Evolutionary conservation across 1,140 invertebrate species (phyloP).

Genomic region (Lasaia peninsularis): DNA sequence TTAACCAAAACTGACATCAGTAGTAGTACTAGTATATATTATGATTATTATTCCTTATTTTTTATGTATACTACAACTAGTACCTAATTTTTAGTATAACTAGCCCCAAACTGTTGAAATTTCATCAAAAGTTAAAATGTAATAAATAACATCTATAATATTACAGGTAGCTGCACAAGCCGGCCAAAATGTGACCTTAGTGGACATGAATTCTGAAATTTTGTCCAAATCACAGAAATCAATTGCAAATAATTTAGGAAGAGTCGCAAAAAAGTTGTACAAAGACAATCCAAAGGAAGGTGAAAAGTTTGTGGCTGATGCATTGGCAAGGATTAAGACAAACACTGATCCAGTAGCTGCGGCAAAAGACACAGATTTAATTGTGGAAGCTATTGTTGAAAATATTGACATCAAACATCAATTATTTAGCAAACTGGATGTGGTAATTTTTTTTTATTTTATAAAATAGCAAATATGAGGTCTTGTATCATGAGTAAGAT

Average conservation of each 20-base stretch:
- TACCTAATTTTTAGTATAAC: too few relatives aligned
- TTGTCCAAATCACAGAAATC: conserved; percentile 83
- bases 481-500: not conserved
- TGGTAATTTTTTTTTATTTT: conserved; percentile 40
- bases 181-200: conserved; percentile 86
- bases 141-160: not conserved
- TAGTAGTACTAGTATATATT: too few relatives aligned
- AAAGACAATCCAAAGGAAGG: conserved; percentile 82
- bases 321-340: conserved; percentile 80
- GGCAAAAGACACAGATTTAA: conserved; percentile 84
- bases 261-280: conserved; percentile 89
- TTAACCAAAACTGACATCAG: too few relatives aligned
- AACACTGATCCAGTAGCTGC: conserved; percentile 79
- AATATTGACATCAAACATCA: conserved; percentile 89
- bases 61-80: too few relatives aligned
- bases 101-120: too few relatives aligned
- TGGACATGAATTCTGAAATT: conserved; percentile 85
- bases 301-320: conserved; percentile 82
- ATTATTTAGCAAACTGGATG: conserved; percentile 83
- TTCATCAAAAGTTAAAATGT: too few relatives aligned
- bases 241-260: conserved; percentile 83
- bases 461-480: not conserved
- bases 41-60: too few relatives aligned
- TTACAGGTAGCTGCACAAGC: conserved; percentile 86
- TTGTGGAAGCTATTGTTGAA: conserved; percentile 93